Conservation (phyloP, 30 jellyfish, hydroid and myxozoan genomes). For the Chironex yamaguchii region DNA sequence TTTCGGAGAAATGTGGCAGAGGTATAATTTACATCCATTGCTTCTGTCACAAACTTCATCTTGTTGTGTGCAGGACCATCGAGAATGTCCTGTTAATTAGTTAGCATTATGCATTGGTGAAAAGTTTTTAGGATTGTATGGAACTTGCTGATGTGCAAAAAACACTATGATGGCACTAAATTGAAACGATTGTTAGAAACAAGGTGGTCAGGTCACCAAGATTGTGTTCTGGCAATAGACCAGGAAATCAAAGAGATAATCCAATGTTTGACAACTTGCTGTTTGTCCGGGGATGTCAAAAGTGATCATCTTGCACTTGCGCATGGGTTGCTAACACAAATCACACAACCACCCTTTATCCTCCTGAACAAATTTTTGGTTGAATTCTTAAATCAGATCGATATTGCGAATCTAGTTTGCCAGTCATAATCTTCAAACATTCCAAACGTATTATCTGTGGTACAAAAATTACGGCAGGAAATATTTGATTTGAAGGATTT, state of each 20-base stretch:
- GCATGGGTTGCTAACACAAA: not conserved
- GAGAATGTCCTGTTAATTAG: not conserved
- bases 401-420: constrained; percentile 14
- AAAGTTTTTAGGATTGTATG: constrained; percentile 19
- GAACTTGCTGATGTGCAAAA: constrained; percentile 7
- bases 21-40: constrained; percentile 6
- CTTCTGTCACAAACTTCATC: constrained; percentile 40
- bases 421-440: not conserved
- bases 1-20: constrained; percentile 36
- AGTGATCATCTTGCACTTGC: constrained; percentile 16
- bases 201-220: constrained; percentile 36
- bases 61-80: constrained; percentile 1
- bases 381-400: constrained; percentile 7
- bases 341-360: not conserved
- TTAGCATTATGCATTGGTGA: constrained; percentile 3
- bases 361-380: not conserved
- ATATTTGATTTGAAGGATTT: not conserved
- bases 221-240: constrained; percentile 7
- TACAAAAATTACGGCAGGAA: not conserved
- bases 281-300: not conserved
- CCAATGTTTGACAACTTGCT: constrained; percentile 1
- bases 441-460: constrained; percentile 27
- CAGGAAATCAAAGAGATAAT: constrained; percentile 17
- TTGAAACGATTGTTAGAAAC: constrained; percentile 33
- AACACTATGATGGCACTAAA: constrained; percentile 21